Conservation (phyloP, 2,113 vertebrate species). For the Coracopsis vasa region DNA sequence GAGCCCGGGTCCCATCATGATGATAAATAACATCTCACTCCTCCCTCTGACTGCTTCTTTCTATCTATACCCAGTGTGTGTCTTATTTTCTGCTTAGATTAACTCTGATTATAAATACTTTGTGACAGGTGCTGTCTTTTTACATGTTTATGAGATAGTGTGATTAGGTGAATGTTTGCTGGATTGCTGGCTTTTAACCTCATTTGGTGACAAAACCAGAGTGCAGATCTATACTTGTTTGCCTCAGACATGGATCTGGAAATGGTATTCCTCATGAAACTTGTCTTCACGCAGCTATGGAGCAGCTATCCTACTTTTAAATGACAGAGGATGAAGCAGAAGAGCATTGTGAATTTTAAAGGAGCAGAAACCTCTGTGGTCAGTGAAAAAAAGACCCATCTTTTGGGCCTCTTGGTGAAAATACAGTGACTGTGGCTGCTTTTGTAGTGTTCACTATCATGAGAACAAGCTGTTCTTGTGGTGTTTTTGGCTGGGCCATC, state of each 20-base stretch:
- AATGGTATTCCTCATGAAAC: background rate
- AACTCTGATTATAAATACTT: background rate
- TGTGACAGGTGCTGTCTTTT: background rate
- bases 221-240: background rate
- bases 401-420: background rate
- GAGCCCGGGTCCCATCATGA: background rate
- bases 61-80: background rate
- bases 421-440: background rate
- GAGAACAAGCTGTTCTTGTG: conserved; percentile 7
- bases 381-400: background rate
- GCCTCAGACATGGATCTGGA: background rate
- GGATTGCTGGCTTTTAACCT: background rate
- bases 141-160: background rate
- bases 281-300: background rate
- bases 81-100: background rate
- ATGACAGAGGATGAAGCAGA: background rate
- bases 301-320: background rate
- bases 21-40: background rate
- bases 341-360: background rate
- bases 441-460: background rate
- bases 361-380: background rate
- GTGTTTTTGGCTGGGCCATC: conserved; percentile 10
- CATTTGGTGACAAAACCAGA: background rate
- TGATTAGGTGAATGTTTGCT: background rate
- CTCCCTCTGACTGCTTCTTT: background rate